phyloP scores from a whole-genome alignment of 2,797 vertebrate species.

The Poeciliopsis gracilis region DNA sequence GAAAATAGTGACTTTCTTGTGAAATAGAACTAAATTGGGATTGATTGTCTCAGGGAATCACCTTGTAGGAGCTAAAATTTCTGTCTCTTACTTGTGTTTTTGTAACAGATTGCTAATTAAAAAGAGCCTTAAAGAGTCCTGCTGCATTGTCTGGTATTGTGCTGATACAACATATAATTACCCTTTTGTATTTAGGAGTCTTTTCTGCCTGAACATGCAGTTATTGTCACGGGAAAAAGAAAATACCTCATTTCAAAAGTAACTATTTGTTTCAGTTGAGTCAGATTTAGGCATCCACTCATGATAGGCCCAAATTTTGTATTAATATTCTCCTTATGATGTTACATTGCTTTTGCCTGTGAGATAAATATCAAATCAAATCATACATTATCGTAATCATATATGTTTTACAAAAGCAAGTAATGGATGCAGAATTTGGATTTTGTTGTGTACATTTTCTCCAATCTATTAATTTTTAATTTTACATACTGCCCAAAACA shows the following conservation, averaged over 20 bases:
- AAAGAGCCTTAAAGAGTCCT: not conserved
- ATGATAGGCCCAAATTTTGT: not conserved
- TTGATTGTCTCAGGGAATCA: not conserved
- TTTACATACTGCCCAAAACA: no score
- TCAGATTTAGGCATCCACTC: not conserved
- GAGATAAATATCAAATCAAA: not conserved
- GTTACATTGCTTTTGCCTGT: not conserved
- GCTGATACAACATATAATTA: not conserved
- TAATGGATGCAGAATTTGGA: not conserved
- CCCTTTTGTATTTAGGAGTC: not conserved
- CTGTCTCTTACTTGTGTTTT: not conserved
- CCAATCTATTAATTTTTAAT: no score
- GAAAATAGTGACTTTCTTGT: not conserved
- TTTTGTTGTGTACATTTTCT: slow-evolving; percentile 13
- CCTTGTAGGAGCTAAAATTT: not conserved
- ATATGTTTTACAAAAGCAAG: not conserved
- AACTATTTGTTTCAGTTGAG: not conserved
- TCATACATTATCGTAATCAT: not conserved
- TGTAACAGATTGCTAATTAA: not conserved
- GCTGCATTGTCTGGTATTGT: not conserved
- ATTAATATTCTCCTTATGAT: not conserved
- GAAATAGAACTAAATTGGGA: not conserved
- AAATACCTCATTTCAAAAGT: not conserved
- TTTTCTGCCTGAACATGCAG: not conserved
- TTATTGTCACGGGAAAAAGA: not conserved